These are phyloP conservation scores for Solea solea DNA, from an alignment of 2,113 vertebrate species.

Conservation along the genomic window DNA sequence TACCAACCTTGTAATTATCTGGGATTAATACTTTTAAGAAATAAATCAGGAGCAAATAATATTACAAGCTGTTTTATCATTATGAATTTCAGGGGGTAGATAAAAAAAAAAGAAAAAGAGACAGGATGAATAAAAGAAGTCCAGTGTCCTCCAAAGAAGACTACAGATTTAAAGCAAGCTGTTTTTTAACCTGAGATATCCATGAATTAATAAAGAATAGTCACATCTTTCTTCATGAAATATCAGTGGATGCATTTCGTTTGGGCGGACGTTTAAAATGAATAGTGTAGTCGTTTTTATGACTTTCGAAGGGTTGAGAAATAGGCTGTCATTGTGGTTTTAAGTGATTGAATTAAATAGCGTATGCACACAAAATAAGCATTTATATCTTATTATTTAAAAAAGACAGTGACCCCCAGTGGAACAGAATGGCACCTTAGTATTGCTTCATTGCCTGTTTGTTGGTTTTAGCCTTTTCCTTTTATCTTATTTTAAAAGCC, in stretches of 20 bases:
- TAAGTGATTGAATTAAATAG: no score
- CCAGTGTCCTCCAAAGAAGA: no score
- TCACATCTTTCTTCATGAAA: no score
- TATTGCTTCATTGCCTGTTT: slow-evolving; percentile 7
- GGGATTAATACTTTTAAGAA: slow-evolving; percentile 56
- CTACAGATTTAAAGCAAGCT: no score
- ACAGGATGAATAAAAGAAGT: not conserved
- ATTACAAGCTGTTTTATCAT: slow-evolving; percentile 18
- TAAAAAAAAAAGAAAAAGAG: slow-evolving; percentile 8
- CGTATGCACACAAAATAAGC: not conserved
- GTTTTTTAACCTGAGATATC: no score
- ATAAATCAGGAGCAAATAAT: slow-evolving; percentile 28
- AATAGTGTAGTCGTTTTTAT: no score
- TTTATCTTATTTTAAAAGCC: slow-evolving; percentile 29
- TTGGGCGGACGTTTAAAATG: no score
- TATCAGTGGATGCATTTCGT: no score
- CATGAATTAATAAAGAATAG: no score
- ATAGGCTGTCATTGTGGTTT: no score
- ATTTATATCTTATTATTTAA: slow-evolving; percentile 29
- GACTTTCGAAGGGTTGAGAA: no score
- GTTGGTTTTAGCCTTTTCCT: slow-evolving; percentile 1
- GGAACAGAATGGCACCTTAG: slow-evolving; percentile 19
- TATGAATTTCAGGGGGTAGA: not conserved
- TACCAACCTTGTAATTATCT: slow-evolving; percentile 41
- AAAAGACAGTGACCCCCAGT: slow-evolving; percentile 36